Evolutionary conservation across 2,113 vertebrate species (phyloP).

Genomic region (Elephas maximus): DNA sequence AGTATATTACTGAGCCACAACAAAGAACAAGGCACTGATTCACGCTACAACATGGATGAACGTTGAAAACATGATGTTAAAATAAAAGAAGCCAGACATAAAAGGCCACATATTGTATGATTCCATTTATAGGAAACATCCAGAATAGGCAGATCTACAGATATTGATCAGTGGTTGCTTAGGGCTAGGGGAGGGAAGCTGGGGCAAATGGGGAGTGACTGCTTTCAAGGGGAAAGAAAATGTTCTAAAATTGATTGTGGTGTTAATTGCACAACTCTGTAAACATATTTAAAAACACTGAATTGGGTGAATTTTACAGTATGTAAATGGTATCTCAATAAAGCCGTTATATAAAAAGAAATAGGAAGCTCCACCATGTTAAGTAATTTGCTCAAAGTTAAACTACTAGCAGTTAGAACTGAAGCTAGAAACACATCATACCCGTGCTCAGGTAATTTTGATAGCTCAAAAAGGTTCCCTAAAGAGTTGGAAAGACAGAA

Average conservation of each 20-base stretch:
- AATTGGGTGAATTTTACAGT: neutral
- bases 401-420: neutral
- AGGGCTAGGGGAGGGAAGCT: neutral
- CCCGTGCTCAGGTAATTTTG: neutral
- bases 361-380: neutral
- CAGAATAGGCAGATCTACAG: neutral
- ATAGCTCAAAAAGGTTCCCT: neutral
- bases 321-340: constrained; percentile 5
- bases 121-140: neutral
- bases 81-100: neutral
- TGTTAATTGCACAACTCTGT: neutral
- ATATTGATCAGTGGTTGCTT: neutral
- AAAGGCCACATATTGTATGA: neutral
- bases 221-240: neutral
- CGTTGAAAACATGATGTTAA: neutral
- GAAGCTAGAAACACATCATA: neutral
- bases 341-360: constrained; percentile 20
- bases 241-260: neutral
- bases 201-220: neutral
- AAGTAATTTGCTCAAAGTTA: neutral
- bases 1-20: constrained; percentile 8
- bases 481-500: constrained; percentile 27
- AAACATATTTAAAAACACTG: neutral
- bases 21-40: constrained; percentile 40
- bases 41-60: neutral